phyloP scores from a whole-genome alignment of 2,888 invertebrate species.

The Drosophila antonietae region DNA sequence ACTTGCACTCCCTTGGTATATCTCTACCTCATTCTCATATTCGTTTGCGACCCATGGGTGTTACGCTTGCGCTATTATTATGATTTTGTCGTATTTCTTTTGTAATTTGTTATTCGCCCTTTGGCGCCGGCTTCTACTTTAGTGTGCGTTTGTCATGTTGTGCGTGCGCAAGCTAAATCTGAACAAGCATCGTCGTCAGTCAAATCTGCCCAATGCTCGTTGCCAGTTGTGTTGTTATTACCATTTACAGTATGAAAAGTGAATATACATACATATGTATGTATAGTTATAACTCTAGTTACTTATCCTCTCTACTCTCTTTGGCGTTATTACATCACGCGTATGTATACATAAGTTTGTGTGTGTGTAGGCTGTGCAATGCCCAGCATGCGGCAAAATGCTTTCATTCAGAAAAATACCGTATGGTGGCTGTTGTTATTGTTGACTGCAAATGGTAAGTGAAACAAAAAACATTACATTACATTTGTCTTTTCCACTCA shows the following conservation, averaged over 20 bases:
- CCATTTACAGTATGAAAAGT: constrained; percentile 64
- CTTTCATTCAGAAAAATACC: constrained; percentile 71
- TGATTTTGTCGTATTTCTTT: constrained; percentile 26
- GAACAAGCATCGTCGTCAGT: constrained; percentile 14
- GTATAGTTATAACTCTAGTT: constrained; percentile 72
- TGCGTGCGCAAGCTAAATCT: constrained; percentile 18
- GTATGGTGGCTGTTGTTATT: constrained; percentile 17
- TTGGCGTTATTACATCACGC: constrained; percentile 71
- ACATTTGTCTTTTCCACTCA: constrained; percentile 49
- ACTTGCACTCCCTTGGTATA: constrained; percentile 1
- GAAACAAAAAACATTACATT: constrained; percentile 55
- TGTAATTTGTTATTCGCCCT: constrained; percentile 40
- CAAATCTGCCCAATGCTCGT: background rate
- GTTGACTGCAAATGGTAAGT: constrained; percentile 38
- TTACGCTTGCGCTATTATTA: constrained; percentile 42
- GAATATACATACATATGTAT: constrained; percentile 1
- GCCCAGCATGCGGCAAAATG: constrained; percentile 66
- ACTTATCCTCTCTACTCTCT: constrained; percentile 64
- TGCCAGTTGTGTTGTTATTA: constrained; percentile 53
- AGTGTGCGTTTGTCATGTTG: constrained; percentile 7
- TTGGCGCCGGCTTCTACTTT: constrained; percentile 21
- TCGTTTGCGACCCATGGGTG: constrained; percentile 2
- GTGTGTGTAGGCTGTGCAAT: constrained; percentile 35
- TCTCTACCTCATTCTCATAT: background rate
- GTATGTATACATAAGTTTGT: constrained; percentile 11